phyloP scores from a whole-genome alignment of 2,888 invertebrate genomes.

The Esperia sulphurella region DNA sequence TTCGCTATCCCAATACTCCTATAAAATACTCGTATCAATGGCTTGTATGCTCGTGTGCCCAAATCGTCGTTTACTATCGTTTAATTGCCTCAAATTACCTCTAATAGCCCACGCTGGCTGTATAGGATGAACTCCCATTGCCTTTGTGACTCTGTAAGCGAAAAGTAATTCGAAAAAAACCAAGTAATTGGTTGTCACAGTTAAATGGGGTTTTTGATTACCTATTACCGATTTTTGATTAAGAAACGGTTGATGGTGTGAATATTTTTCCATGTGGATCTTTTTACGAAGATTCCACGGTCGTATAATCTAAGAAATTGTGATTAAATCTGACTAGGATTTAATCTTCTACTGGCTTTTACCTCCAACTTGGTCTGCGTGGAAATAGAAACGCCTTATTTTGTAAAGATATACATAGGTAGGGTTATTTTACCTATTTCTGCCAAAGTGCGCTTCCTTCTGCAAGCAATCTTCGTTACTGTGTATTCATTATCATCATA shows the following conservation, averaged over 20 bases:
- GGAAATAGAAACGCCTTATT: too few relatives aligned
- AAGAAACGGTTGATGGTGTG: not conserved
- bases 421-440: too few relatives aligned
- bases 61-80: constrained; percentile 44
- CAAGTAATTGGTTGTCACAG: constrained; percentile 11
- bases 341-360: too few relatives aligned
- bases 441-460: too few relatives aligned
- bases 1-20: constrained; percentile 54
- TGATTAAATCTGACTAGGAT: too few relatives aligned
- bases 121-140: constrained; percentile 26
- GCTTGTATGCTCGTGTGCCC: constrained; percentile 25
- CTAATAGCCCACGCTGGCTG: constrained; percentile 33
- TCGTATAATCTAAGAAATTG: too few relatives aligned
- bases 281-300: not conserved
- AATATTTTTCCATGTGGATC: not conserved
- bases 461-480: too few relatives aligned
- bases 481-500: too few relatives aligned
- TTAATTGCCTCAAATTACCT: constrained; percentile 66
- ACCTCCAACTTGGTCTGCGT: too few relatives aligned
- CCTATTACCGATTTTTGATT: not conserved
- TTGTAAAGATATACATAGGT: too few relatives aligned
- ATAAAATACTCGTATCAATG: constrained; percentile 26
- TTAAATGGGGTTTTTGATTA: constrained; percentile 5
- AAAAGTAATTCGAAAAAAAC: constrained; percentile 12
- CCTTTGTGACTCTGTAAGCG: constrained; percentile 12